A percentile compares a stretch with the other conserved stretches of the same genome.
These are phyloP conservation scores for Hyles euphorbiae DNA, from an alignment of 1,140 invertebrate species.

Conservation along the genomic window DNA sequence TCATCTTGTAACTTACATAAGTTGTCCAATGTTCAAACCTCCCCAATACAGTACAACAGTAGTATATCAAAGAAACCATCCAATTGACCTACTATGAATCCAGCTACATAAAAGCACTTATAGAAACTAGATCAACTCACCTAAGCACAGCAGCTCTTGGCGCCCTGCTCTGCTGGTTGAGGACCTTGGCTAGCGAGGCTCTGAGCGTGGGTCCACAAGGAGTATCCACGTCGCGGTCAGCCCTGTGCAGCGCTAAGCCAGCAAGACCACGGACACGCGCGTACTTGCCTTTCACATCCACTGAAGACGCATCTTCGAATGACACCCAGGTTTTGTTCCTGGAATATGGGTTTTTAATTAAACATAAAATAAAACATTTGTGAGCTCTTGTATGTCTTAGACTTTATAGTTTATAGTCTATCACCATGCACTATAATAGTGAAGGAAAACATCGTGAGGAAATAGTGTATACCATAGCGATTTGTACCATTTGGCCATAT, in stretches of 20 bases:
- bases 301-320: conserved; percentile 84
- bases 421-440: too few relatives aligned
- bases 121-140: conserved; percentile 26
- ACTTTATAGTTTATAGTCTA: too few relatives aligned
- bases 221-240: conserved; percentile 63
- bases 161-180: conserved; percentile 75
- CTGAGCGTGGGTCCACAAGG: conserved; percentile 68
- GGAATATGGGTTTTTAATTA: conserved; percentile 4
- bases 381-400: too few relatives aligned
- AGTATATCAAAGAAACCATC: too few relatives aligned
- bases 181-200: conserved; percentile 65
- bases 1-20: too few relatives aligned
- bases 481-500: too few relatives aligned
- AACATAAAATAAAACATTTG: too few relatives aligned
- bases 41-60: too few relatives aligned
- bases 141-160: conserved; percentile 75
- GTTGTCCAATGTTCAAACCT: too few relatives aligned
- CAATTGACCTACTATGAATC: too few relatives aligned
- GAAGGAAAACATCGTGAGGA: too few relatives aligned
- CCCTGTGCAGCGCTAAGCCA: conserved; percentile 72
- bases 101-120: not conserved
- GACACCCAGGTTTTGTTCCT: conserved; percentile 84
- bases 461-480: too few relatives aligned
- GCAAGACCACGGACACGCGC: conserved; percentile 74
- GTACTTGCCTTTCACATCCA: conserved; percentile 85